Conservation (phyloP, 1,140 invertebrate genomes). For the Drosophila sproati region DNA sequence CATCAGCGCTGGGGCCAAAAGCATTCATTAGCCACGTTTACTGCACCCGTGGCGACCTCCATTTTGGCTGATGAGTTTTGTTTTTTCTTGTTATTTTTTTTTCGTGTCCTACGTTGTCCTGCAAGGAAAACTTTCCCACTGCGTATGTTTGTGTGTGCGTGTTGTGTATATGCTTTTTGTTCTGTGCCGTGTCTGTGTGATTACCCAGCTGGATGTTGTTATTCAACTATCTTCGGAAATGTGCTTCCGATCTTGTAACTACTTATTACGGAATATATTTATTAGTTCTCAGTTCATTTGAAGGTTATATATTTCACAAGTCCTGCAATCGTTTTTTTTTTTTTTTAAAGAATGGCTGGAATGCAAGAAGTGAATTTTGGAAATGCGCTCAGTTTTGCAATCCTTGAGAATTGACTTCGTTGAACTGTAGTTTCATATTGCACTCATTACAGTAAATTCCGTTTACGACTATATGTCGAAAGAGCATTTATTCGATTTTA, state of each 20-base stretch:
- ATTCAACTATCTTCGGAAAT: neutral
- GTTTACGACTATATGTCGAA: too few species aligned
- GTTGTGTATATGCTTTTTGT: conserved; percentile 56
- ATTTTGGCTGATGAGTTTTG: conserved; percentile 80
- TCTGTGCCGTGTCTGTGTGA: conserved; percentile 1
- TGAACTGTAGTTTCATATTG: too few species aligned
- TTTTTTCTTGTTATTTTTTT: conserved; percentile 33
- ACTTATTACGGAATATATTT: neutral
- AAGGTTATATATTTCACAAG: too few species aligned
- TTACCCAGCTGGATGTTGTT: conserved; percentile 15
- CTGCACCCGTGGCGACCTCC: conserved; percentile 81
- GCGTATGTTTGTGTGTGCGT: conserved; percentile 56
- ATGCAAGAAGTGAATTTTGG: too few species aligned
- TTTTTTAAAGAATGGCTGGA: too few species aligned
- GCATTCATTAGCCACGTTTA: conserved; percentile 83
- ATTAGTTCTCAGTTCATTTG: too few species aligned
- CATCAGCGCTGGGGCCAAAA: conserved; percentile 78
- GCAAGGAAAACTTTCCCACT: conserved; percentile 62
- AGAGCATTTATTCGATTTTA: too few species aligned
- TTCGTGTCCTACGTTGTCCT: conserved; percentile 39
- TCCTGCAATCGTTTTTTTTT: too few species aligned
- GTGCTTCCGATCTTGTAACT: conserved; percentile 1
- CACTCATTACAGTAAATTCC: too few species aligned
- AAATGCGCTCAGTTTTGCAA: too few species aligned
- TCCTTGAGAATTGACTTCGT: too few species aligned